Evolutionary conservation across 1,140 invertebrate genomes (phyloP).

Genomic region (Mactra quadrangularis): DNA sequence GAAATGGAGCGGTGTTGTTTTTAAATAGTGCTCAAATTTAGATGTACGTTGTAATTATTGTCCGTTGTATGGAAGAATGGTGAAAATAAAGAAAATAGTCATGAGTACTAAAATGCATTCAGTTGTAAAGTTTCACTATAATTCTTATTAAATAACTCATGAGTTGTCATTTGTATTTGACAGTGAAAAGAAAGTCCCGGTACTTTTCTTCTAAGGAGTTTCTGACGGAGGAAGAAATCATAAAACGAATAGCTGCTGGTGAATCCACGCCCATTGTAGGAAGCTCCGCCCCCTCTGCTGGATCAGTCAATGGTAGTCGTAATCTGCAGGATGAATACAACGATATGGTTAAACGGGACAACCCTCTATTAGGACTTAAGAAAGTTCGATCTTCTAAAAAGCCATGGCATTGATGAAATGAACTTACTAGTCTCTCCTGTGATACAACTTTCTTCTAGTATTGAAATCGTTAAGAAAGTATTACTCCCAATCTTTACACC

Average conservation of each 20-base stretch:
- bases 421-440: too few species aligned
- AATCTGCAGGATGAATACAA: constrained; percentile 33
- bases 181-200: constrained; percentile 36
- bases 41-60: too few species aligned
- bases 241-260: background rate
- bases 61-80: too few species aligned
- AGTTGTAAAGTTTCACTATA: too few species aligned
- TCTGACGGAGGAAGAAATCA: constrained; percentile 41
- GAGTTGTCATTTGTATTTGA: constrained; percentile 2
- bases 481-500: too few species aligned
- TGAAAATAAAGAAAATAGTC: too few species aligned
- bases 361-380: constrained; percentile 4
- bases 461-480: too few species aligned
- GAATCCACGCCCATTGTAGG: background rate
- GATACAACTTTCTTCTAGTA: too few species aligned
- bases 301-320: constrained; percentile 3
- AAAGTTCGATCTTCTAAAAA: constrained; percentile 12
- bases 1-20: too few species aligned
- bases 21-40: too few species aligned
- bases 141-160: too few species aligned
- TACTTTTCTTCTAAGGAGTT: constrained; percentile 38
- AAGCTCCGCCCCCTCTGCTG: constrained; percentile 4
- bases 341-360: constrained; percentile 23
- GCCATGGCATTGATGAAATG: constrained; percentile 34
- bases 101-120: too few species aligned